Base-by-base conservation (phyloP, 1,140 invertebrate genomes). In the Solenopsis invicta region DNA sequence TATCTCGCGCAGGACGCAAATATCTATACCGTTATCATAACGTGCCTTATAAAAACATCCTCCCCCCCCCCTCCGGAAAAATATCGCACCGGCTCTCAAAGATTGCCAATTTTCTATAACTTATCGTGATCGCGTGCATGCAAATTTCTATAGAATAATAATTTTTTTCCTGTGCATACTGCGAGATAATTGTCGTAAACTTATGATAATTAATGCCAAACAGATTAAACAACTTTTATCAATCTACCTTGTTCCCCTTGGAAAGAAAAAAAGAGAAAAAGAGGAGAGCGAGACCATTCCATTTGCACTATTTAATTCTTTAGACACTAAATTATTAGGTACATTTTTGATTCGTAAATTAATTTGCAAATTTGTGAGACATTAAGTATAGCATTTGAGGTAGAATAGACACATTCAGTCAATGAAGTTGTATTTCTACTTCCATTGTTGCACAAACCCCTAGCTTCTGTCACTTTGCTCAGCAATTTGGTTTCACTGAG, bases 401-500 rank as follows among this genome's bases (percentile, higher is more conserved):
- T 6, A 10, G n/a, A 62, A 10, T 24, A 61, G 6, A 84, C 24
- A 29, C 50, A 4, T 69, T 74, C 12, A 48, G 34, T 84, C 67
- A 74, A 81, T 45, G 78, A 84, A 74, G 24, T 61, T 29, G 21
- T 48, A 56, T 81, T 74, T 59, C 50, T 71, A 69, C 52, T 69
- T 75, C 45, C 56, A 29, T 54, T 16, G 24, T 29, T 50, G 72
- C 34, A 21, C 45, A 71, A 34, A 86, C 66, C 62, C 50, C 34
- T 37, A 24, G 72, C 24, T 59, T 61, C 48, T 59, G 54, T 90
- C 75, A 88, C 85, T 66, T 89, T 78, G 64, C 89, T 90, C 89
- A 89, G 89, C 89, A 75, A 90, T 90, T 90, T 85, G 78, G 61
- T 64, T 34, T 41, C 77, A 1, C 16, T 18, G 74, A 89, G 81